Percentiles rank a stretch among this genome's conserved stretches.
These are phyloP conservation scores for Ericerus pela DNA, from an alignment of 1,140 invertebrate genomes.

Conservation along the genomic window DNA sequence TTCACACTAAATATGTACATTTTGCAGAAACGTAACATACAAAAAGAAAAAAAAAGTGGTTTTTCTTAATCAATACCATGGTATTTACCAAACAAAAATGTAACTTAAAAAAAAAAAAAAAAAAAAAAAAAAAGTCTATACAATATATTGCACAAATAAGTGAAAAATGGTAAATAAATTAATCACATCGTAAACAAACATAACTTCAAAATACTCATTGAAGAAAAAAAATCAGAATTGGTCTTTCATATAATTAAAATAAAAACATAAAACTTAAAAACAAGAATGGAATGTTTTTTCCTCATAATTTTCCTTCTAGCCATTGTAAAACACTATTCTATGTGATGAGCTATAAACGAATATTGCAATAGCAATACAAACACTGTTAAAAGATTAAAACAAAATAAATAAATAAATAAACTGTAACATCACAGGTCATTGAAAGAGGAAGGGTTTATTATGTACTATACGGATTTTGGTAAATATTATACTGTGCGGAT, in stretches of 20 bases:
- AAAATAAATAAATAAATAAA: too few species aligned
- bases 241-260: background rate
- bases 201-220: background rate
- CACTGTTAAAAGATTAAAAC: too few species aligned
- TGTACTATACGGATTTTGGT: too few species aligned
- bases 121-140: constrained; percentile 4
- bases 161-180: constrained; percentile 12
- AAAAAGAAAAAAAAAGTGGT: too few species aligned
- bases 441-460: too few species aligned
- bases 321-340: too few species aligned
- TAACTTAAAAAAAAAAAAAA: background rate
- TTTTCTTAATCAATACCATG: too few species aligned
- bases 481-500: too few species aligned
- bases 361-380: too few species aligned
- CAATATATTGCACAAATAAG: constrained; percentile 9
- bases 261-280: background rate
- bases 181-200: background rate
- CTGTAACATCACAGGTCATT: too few species aligned
- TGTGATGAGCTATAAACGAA: too few species aligned
- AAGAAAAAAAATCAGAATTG: background rate
- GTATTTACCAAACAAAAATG: constrained; percentile 1
- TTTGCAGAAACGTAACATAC: background rate
- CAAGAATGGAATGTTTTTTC: background rate
- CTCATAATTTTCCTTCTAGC: background rate
- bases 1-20: background rate